phyloP scores from a whole-genome alignment of 2,113 vertebrate genomes.

The Fulica atra region DNA sequence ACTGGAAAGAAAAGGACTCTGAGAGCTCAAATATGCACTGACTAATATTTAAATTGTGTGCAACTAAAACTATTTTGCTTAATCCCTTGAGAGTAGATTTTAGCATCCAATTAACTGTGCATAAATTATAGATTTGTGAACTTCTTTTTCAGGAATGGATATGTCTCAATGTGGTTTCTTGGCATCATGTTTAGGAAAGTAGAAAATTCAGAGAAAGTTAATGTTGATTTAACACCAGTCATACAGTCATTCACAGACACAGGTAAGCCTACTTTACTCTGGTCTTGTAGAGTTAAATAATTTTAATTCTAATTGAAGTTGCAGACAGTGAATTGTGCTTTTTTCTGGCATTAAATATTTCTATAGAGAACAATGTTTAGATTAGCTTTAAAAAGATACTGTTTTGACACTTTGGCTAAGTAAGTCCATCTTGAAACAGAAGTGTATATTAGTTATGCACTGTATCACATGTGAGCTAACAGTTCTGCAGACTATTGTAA shows the following conservation, averaged over 20 bases:
- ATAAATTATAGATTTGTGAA: not conserved
- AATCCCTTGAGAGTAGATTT: not conserved
- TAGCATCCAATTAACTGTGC: not conserved
- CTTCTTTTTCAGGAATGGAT: constrained; percentile 80
- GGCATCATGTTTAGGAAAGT: constrained; percentile 94
- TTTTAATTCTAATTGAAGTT: not conserved
- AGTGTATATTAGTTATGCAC: not conserved
- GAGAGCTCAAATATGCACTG: not conserved
- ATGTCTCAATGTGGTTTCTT: constrained; percentile 96
- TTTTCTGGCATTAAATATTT: not conserved
- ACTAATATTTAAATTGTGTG: not conserved
- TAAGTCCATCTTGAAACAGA: not conserved
- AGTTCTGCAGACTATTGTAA: not conserved
- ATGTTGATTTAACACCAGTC: constrained; percentile 92
- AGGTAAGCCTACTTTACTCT: constrained; percentile 74
- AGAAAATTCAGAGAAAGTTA: constrained; percentile 91
- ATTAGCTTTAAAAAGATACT: not conserved
- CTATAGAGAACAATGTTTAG: not conserved
- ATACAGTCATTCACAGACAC: constrained; percentile 97
- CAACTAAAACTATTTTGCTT: not conserved
- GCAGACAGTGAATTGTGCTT: not conserved
- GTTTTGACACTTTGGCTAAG: not conserved
- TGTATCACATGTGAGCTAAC: not conserved
- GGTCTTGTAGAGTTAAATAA: not conserved
- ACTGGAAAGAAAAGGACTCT: not conserved